phyloP scores from a whole-genome alignment of 1,140 invertebrate species.

The Apis florea region DNA sequence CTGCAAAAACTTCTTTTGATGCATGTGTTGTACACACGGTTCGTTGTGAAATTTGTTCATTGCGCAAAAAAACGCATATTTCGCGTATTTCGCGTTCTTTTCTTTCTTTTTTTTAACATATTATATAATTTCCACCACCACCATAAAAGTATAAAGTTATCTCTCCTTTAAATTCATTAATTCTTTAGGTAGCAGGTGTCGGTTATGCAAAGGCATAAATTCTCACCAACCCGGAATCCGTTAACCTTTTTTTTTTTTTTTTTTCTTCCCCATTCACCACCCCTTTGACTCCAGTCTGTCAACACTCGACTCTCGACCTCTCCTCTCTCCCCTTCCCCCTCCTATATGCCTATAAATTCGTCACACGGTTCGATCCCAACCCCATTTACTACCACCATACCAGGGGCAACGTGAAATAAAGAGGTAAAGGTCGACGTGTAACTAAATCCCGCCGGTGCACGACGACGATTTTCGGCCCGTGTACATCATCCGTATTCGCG shows the following conservation, averaged over 20 bases:
- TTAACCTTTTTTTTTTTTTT: not conserved
- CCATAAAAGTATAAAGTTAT: too few species aligned
- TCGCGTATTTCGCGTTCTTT: too few species aligned
- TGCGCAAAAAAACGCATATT: too few species aligned
- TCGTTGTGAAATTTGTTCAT: not conserved
- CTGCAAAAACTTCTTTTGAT: not conserved
- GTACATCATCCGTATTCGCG: conserved; percentile 55
- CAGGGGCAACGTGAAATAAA: conserved; percentile 11
- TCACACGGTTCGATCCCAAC: conserved; percentile 8
- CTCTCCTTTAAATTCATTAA: not conserved
- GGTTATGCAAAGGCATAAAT: not conserved
- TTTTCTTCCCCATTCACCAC: not conserved
- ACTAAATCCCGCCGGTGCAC: conserved; percentile 5
- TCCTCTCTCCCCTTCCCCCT: too few species aligned
- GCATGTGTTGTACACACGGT: not conserved
- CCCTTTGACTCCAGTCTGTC: not conserved
- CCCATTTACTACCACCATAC: too few species aligned
- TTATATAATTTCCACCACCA: too few species aligned
- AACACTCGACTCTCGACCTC: not conserved
- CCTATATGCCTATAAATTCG: conserved; percentile 2
- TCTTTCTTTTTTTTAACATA: too few species aligned
- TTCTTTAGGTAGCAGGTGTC: not conserved
- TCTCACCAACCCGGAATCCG: not conserved
- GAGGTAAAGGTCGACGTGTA: conserved; percentile 26
- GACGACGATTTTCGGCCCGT: conserved; percentile 44